Base-by-base conservation (phyloP, 1,140 invertebrate species). In the Eurosta solidaginis region DNA sequence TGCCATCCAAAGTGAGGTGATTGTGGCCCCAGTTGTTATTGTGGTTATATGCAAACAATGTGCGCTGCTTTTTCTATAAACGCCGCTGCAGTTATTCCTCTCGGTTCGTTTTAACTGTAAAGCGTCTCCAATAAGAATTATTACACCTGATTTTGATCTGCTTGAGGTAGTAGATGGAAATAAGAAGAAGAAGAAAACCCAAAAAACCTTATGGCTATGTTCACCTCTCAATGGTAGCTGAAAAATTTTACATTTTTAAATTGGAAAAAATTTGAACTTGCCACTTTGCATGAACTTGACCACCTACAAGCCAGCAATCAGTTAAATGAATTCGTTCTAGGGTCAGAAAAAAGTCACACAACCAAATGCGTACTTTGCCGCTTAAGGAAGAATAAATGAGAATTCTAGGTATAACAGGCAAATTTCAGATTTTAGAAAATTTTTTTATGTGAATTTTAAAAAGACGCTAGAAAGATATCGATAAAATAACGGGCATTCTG, bases 121-220 rank as follows among this genome's bases (percentile, higher is more conserved):
- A 86, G 83, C 85, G 83, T 86, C 84, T 82, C 85, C 82, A 86
- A 86, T 86, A 87, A 85, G 83, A 87, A 87, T 87, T 87, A 87
- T 87, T 87, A 87, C 85, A 87, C 85, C 85, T 87, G 85, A 87
- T 87, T 87, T 85, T 83, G 83, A 87, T 87, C 84, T 77, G 78
- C 44, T 79, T 74, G 75, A 52, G 12, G 40, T 3, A 27, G 33
- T 36, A 36, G 40, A 52, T 52, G 20, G 17, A 9, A n/a, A n/a
- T n/a, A n/a, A 25, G 20, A 20, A 33, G 33, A 59, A 12, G 2
- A 33, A 2, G 17, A 33, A 3, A 45, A 42, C 25, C 36, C n/a
- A 9, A 47, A 29, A 74, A 14, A n/a, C n/a, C 33, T 10, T 42
- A 6, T 68, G 22, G 22, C 9, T 45, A 10, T 20, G n/a, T 33